These are phyloP conservation scores for Pseudochaenichthys georgianus DNA, from an alignment of 2,797 vertebrate genomes.

Conservation along the genomic window DNA sequence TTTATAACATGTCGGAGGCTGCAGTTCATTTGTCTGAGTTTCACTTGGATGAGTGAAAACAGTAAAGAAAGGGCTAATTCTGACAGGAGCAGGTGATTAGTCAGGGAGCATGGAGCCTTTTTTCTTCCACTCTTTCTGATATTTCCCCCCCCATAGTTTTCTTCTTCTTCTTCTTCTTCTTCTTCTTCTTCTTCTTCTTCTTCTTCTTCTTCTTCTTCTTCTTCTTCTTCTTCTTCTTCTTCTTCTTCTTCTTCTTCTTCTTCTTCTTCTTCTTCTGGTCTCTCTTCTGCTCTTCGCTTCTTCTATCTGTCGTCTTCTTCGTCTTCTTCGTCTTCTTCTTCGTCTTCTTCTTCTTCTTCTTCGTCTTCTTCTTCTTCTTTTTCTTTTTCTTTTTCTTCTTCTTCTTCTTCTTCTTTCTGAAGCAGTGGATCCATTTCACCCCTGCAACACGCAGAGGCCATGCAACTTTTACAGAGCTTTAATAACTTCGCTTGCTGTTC, in stretches of 20 bases:
- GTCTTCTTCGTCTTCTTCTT: no score
- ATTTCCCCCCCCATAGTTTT: constrained; percentile 56
- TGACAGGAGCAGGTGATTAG: constrained; percentile 78
- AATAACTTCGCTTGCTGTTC: constrained; percentile 59
- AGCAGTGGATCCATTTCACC: constrained; percentile 37
- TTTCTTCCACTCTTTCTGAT: constrained; percentile 64
- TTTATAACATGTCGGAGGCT: constrained; percentile 64
- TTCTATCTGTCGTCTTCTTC: no score
- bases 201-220: no score
- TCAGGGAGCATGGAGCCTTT: constrained; percentile 66
- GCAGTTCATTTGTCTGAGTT: constrained; percentile 75
- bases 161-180: background rate
- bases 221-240: no score
- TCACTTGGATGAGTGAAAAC: constrained; percentile 76
- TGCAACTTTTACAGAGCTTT: constrained; percentile 68
- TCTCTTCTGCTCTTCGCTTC: no score
- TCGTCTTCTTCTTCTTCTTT: no score
- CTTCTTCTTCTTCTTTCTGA: no score
- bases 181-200: no score
- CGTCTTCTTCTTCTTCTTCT: background rate
- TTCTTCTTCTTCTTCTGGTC: no score
- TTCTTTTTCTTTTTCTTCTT: no score
- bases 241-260: no score
- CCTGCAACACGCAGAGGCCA: constrained; percentile 40
- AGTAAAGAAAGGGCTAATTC: constrained; percentile 82